Percentiles rank a stretch among this genome's conserved stretches.
Conservation (phyloP, 2,888 invertebrate species). For the Cordilura impudica region DNA sequence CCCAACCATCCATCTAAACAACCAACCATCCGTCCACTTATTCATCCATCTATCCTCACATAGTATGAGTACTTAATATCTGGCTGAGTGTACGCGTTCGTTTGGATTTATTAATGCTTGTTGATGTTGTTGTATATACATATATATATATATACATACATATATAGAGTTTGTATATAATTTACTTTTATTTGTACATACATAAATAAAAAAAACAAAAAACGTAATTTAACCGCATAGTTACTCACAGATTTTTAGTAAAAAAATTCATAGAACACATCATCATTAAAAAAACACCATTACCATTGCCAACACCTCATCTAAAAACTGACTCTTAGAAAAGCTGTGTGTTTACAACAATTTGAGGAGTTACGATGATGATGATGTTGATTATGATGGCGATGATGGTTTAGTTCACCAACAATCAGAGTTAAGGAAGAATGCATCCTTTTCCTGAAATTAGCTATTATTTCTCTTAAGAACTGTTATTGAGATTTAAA, state of each 20-base stretch:
- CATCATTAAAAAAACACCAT: background rate
- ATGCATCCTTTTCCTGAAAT: too few relatives aligned
- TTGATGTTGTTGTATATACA: background rate
- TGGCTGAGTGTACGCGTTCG: constrained; percentile 5
- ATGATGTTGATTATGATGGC: background rate
- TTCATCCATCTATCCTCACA: constrained; percentile 18
- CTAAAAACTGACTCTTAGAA: background rate
- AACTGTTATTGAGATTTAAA: too few relatives aligned
- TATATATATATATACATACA: too few relatives aligned
- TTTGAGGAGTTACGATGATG: constrained; percentile 1
- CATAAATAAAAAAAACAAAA: background rate
- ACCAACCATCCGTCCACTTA: constrained; percentile 19
- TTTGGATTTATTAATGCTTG: background rate
- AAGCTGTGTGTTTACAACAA: constrained; percentile 5
- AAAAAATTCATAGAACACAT: constrained; percentile 13
- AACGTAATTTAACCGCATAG: constrained; percentile 33
- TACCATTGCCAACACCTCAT: constrained; percentile 22
- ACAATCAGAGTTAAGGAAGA: background rate
- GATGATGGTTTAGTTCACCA: constrained; percentile 12
- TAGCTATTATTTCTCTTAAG: too few relatives aligned
- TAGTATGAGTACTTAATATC: constrained; percentile 28
- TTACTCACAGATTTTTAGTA: constrained; percentile 38
- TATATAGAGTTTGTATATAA: background rate
- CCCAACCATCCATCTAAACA: constrained; percentile 20
- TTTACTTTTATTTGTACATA: background rate